phyloP scores from a whole-genome alignment of 2,113 vertebrate species.

The Rhipidura dahli region DNA sequence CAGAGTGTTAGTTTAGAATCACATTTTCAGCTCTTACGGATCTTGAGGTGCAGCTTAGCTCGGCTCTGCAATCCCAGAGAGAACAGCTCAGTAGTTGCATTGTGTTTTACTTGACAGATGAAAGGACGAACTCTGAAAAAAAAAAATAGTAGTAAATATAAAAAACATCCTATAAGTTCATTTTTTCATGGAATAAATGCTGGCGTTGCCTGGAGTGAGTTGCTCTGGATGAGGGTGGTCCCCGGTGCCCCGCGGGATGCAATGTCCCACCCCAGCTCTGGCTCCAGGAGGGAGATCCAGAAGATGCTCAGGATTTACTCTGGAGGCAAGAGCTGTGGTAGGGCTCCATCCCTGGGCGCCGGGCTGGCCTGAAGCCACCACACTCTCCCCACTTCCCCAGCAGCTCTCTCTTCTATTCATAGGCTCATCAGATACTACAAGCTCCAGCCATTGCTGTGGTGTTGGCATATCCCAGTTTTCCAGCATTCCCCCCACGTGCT shows the following conservation, averaged over 20 bases:
- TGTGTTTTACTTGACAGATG: not conserved
- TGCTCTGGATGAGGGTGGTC: not conserved
- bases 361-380: not conserved
- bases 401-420: not conserved
- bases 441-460: not conserved
- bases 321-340: not conserved
- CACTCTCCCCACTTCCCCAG: not conserved
- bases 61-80: not conserved
- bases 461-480: not conserved
- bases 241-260: not conserved
- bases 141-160: fast-evolving
- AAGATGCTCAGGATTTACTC: not conserved
- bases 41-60: not conserved
- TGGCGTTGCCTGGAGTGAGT: fast-evolving
- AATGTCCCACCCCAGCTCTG: not conserved
- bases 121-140: not conserved
- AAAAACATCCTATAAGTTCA: not conserved
- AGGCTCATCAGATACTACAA: not conserved
- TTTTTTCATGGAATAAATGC: not conserved
- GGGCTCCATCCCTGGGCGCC: not conserved
- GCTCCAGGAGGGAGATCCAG: not conserved
- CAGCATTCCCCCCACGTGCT: not conserved
- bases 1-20: not conserved
- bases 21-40: not conserved
- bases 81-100: not conserved